Conservation (phyloP, 1,140 invertebrate genomes). For the Piezodorus guildinii region DNA sequence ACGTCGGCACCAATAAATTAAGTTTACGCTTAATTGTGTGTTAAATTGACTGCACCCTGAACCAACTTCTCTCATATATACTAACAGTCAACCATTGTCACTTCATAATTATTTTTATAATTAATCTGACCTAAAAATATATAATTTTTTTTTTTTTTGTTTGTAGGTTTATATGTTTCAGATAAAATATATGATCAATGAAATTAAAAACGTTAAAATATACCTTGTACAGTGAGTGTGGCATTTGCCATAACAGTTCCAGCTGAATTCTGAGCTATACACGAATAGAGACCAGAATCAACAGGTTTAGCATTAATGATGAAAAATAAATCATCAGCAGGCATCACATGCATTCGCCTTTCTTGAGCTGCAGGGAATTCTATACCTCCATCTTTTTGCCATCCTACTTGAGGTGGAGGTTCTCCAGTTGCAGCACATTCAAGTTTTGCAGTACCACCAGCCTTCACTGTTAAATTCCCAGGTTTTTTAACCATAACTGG, state of each 20-base stretch:
- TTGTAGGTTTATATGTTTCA: no score
- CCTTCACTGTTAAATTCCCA: constrained; percentile 66
- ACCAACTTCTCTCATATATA: no score
- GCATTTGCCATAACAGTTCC: constrained; percentile 79
- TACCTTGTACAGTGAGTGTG: constrained; percentile 71
- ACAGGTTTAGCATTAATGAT: constrained; percentile 77
- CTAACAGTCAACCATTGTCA: no score
- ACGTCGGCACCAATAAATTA: no score
- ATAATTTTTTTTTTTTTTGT: no score
- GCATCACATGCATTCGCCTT: constrained; percentile 83
- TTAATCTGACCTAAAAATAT: no score
- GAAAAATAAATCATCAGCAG: constrained; percentile 81
- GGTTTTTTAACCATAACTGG: constrained; percentile 80
- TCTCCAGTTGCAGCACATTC: constrained; percentile 85
- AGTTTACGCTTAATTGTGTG: no score
- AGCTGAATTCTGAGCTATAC: constrained; percentile 81
- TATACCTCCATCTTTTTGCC: constrained; percentile 89
- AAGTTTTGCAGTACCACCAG: constrained; percentile 73
- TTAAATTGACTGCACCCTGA: no score
- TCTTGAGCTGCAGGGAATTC: constrained; percentile 91
- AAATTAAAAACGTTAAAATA: constrained; percentile 25
- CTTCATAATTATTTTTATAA: no score
- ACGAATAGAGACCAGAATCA: constrained; percentile 88
- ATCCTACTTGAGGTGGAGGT: constrained; percentile 76
- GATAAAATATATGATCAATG: no score